phyloP scores from a whole-genome alignment of 2,797 vertebrate genomes.

The Ambastaia sidthimunki region DNA sequence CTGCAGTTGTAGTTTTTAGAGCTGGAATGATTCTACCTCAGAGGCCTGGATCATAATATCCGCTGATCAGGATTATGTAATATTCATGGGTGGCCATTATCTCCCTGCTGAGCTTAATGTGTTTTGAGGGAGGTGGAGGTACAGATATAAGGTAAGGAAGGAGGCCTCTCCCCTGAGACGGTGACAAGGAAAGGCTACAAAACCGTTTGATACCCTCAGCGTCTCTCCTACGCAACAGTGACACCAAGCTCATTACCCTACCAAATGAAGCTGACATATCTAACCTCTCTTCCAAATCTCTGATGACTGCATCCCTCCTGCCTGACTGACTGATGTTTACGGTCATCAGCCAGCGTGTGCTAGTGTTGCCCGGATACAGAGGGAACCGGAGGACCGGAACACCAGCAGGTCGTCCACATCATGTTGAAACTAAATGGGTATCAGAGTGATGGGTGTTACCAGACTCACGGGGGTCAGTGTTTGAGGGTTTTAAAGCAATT shows the following conservation, averaged over 20 bases:
- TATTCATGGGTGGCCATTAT: slow-evolving; percentile 48
- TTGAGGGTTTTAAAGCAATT: background rate
- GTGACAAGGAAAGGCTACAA: slow-evolving; percentile 53
- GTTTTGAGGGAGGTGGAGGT: slow-evolving; percentile 23
- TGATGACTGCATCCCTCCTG: slow-evolving; percentile 65
- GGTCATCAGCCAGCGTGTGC: background rate
- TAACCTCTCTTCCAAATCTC: slow-evolving; percentile 41
- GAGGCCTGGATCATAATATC: slow-evolving; percentile 38
- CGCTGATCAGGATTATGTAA: slow-evolving; percentile 51
- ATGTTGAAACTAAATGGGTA: background rate
- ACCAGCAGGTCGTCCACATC: background rate
- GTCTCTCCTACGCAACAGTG: slow-evolving; percentile 57
- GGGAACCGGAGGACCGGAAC: background rate
- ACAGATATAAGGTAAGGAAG: slow-evolving; percentile 47
- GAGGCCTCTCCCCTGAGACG: slow-evolving; percentile 14
- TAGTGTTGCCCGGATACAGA: background rate
- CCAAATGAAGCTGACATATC: slow-evolving; percentile 65
- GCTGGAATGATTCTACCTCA: background rate
- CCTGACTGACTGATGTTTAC: slow-evolving; percentile 47
- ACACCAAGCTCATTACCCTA: slow-evolving; percentile 71
- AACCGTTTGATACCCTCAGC: slow-evolving; percentile 60
- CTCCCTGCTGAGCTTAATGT: slow-evolving; percentile 22
- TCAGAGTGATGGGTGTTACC: background rate
- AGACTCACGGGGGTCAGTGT: background rate
- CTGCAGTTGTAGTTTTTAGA: slow-evolving; percentile 9